Percentiles rank a stretch among this genome's conserved stretches.
These are phyloP conservation scores for Ormia ochracea DNA, from an alignment of 2,888 invertebrate genomes.

Conservation along the genomic window DNA sequence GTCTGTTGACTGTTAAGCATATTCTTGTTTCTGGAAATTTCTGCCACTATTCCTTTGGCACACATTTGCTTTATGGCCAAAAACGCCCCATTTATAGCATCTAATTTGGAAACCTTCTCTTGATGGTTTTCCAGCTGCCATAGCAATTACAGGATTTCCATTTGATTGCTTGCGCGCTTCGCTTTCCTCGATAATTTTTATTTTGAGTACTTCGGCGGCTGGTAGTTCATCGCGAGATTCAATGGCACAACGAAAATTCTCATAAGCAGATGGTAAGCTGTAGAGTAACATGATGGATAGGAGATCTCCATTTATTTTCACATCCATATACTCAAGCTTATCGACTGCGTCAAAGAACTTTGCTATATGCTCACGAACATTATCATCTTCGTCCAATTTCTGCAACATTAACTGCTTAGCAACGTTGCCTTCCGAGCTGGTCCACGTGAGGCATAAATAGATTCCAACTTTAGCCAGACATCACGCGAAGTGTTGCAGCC, in stretches of 20 bases:
- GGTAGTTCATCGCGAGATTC: not conserved
- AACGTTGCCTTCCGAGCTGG: not conserved
- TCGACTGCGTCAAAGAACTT: not conserved
- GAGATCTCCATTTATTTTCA: not conserved
- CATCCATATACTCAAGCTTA: not conserved
- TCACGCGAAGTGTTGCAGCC: not conserved
- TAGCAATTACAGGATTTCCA: no score
- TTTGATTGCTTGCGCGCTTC: not conserved
- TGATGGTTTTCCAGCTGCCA: no score
- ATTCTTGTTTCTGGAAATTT: no score
- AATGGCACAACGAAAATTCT: not conserved
- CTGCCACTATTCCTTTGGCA: no score
- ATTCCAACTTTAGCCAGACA: not conserved
- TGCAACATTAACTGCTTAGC: not conserved
- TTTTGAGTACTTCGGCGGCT: not conserved
- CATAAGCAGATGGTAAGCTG: not conserved
- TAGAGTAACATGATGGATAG: not conserved
- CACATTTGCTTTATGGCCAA: no score
- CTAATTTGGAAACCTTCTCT: no score
- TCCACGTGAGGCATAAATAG: not conserved
- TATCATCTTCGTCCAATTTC: not conserved
- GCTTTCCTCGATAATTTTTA: not conserved
- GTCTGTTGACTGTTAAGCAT: no score
- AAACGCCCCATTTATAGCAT: no score
- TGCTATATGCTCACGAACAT: not conserved